A percentile compares a stretch with the other conserved stretches of the same genome.
Evolutionary conservation across 2,888 invertebrate species (phyloP).

Genomic region (Neoitamus cyanurus): DNA sequence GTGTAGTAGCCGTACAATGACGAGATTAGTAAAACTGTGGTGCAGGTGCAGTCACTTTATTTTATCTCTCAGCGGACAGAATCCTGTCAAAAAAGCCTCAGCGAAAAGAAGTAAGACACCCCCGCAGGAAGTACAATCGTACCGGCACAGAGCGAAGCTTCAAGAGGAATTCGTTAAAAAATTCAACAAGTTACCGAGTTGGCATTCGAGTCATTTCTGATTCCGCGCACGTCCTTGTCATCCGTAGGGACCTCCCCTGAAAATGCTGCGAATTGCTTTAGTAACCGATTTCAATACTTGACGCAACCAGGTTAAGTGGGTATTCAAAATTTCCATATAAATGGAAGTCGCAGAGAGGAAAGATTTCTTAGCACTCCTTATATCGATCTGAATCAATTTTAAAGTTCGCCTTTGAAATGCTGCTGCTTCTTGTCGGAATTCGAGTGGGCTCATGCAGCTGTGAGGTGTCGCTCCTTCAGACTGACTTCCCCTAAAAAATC

Average conservation of each 20-base stretch:
- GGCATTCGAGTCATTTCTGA: constrained; percentile 7
- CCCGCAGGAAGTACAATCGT: neutral
- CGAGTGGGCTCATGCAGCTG: neutral
- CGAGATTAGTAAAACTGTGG: neutral
- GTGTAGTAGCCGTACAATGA: neutral
- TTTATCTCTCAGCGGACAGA: neutral
- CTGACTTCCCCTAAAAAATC: neutral
- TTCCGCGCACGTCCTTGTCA: constrained; percentile 37
- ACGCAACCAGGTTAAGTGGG: constrained; percentile 44
- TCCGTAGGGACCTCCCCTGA: constrained; percentile 18
- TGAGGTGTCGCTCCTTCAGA: neutral
- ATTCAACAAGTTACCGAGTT: constrained; percentile 40
- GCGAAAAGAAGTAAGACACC: constrained; percentile 10
- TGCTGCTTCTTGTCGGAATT: neutral
- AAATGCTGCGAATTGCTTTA: constrained; percentile 42
- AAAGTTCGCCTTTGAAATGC: constrained; percentile 25
- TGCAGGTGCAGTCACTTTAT: constrained; percentile 3
- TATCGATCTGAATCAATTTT: constrained; percentile 37
- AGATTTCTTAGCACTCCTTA: constrained; percentile 11
- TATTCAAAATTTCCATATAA: constrained; percentile 43
- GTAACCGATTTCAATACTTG: constrained; percentile 44
- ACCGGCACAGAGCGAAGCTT: neutral
- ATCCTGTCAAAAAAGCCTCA: neutral
- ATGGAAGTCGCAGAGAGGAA: constrained; percentile 26
- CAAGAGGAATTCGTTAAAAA: constrained; percentile 25